A percentile compares a stretch with the other conserved stretches of the same genome.
These are phyloP conservation scores for Eupithecia subumbrata DNA, from an alignment of 2,888 invertebrate genomes.

Conservation along the genomic window DNA sequence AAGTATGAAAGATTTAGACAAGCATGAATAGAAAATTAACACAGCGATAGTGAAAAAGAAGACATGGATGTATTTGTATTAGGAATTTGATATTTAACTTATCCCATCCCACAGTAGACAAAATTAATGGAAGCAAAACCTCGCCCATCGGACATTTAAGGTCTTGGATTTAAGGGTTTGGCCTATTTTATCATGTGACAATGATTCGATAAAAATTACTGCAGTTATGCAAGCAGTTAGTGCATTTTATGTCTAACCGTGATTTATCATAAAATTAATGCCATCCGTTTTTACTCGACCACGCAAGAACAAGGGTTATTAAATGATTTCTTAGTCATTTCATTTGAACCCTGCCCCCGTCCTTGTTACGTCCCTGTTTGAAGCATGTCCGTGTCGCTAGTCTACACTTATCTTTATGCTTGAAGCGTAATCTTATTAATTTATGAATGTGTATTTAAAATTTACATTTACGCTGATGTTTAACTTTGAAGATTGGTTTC, in stretches of 20 bases:
- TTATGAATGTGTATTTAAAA: conserved; percentile 57
- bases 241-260: background rate
- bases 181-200: background rate
- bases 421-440: conserved; percentile 68
- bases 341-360: background rate
- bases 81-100: background rate
- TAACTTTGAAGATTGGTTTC: conserved; percentile 33
- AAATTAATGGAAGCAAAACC: background rate
- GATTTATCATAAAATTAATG: background rate
- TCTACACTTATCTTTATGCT: conserved; percentile 65
- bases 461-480: conserved; percentile 47
- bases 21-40: background rate
- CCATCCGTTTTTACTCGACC: background rate
- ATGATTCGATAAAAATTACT: background rate
- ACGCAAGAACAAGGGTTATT: no score
- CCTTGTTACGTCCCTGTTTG: conserved; percentile 23
- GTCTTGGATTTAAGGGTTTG: no score
- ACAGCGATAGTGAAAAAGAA: background rate
- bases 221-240: background rate
- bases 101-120: no score
- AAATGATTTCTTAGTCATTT: background rate
- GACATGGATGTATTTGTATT: background rate
- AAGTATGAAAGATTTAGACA: background rate
- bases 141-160: no score
- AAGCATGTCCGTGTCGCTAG: conserved; percentile 65